A percentile compares a stretch with the other conserved stretches of the same genome.
phyloP scores from a whole-genome alignment of 2,888 invertebrate species.

The Parthenolecanium corni region DNA sequence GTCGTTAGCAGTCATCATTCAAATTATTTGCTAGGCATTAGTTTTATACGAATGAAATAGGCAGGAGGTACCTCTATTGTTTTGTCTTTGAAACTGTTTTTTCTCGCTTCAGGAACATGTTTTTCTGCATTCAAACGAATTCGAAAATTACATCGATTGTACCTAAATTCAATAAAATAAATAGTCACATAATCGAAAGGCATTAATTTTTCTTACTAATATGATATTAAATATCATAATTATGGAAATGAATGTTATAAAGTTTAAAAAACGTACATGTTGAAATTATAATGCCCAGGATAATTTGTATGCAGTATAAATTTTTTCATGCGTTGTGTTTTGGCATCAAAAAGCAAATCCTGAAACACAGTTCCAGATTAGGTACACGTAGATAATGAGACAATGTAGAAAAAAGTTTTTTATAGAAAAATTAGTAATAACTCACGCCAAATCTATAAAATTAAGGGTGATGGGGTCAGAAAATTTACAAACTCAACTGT shows the following conservation, averaged over 20 bases:
- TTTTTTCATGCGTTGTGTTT: constrained; percentile 87
- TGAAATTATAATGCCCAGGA: constrained; percentile 99
- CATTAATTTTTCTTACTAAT: not conserved
- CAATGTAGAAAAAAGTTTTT: not conserved
- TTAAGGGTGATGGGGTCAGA: too few relatives aligned
- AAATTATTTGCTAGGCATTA: too few relatives aligned
- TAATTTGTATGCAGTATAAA: constrained; percentile 96
- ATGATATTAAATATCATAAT: too few relatives aligned
- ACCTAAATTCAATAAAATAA: constrained; percentile 37
- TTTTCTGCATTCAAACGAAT: constrained; percentile 53
- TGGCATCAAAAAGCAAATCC: constrained; percentile 95
- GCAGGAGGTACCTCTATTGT: constrained; percentile 25
- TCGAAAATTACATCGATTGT: constrained; percentile 86
- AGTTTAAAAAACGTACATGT: constrained; percentile 59
- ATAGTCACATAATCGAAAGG: not conserved
- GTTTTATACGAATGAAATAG: too few relatives aligned
- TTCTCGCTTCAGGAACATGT: constrained; percentile 25
- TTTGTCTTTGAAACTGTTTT: constrained; percentile 28
- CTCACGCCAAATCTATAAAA: too few relatives aligned
- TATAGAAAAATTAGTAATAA: too few relatives aligned
- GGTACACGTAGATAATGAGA: not conserved
- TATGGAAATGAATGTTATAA: not conserved
- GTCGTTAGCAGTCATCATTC: too few relatives aligned
- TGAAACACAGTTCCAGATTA: constrained; percentile 41
- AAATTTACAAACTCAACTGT: too few relatives aligned